These are phyloP conservation scores for Masnerella sp. DNA, from an alignment of 2,888 invertebrate species.

Conservation along the genomic window DNA sequence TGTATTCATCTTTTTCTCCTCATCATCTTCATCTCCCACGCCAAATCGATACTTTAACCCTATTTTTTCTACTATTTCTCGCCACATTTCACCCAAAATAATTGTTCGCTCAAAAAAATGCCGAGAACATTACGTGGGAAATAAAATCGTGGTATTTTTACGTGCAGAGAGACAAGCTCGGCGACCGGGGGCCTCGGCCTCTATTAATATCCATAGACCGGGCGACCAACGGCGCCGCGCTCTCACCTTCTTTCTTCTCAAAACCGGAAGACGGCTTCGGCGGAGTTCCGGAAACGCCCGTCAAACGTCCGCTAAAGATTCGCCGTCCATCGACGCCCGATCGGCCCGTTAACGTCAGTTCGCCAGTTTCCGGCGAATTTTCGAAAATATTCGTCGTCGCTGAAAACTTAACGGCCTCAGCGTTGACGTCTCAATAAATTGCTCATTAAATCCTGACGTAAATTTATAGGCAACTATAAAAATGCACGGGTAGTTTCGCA, in stretches of 20 bases:
- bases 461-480: too few relatives aligned
- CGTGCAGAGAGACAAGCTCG: conserved; percentile 71
- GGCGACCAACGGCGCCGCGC: conserved; percentile 64
- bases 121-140: conserved; percentile 61
- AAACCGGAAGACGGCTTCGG: conserved; percentile 35
- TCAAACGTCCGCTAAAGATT: conserved; percentile 20
- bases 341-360: neutral
- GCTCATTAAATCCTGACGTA: conserved; percentile 31
- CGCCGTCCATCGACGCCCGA: neutral
- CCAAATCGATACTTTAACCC: too few relatives aligned
- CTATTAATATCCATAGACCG: conserved; percentile 76
- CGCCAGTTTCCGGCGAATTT: conserved; percentile 1
- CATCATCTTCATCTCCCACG: too few relatives aligned
- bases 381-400: conserved; percentile 3
- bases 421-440: conserved; percentile 24
- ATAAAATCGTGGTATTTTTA: conserved; percentile 72
- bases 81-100: neutral
- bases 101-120: neutral
- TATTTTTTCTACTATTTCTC: too few relatives aligned
- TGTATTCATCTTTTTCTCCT: too few relatives aligned
- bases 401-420: conserved; percentile 11
- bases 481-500: too few relatives aligned
- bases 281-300: conserved; percentile 27
- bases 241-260: conserved; percentile 26
- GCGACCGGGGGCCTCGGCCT: conserved; percentile 72